Evolutionary conservation across 2,888 invertebrate genomes (phyloP).

Genomic region (Scotopteryx bipunctaria): DNA sequence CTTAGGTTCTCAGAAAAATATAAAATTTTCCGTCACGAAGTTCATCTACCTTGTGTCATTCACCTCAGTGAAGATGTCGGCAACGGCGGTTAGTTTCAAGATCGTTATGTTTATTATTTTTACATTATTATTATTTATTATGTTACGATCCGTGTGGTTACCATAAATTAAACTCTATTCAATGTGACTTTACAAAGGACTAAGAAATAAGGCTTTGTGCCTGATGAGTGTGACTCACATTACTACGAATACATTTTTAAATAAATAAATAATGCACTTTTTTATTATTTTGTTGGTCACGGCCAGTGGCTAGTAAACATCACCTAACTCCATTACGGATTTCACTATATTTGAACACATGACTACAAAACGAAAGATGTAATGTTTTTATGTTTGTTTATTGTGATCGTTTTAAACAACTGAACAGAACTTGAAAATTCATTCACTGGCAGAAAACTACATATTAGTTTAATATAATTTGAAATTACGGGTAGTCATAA

Average conservation of each 20-base stretch:
- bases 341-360: too few relatives aligned
- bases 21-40: constrained; percentile 8
- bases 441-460: too few relatives aligned
- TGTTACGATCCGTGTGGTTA: neutral
- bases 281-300: too few relatives aligned
- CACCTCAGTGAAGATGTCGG: constrained; percentile 3
- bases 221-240: too few relatives aligned
- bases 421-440: neutral
- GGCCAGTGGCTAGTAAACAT: too few relatives aligned
- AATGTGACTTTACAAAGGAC: neutral
- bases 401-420: neutral
- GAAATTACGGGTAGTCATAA: neutral
- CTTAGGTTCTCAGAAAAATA: neutral
- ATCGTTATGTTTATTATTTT: neutral
- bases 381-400: too few relatives aligned
- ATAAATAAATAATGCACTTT: too few relatives aligned
- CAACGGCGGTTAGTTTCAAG: constrained; percentile 1
- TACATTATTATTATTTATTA: neutral
- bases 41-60: constrained; percentile 16
- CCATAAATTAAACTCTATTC: neutral
- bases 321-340: too few relatives aligned
- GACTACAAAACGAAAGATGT: too few relatives aligned
- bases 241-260: too few relatives aligned
- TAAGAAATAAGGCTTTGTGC: too few relatives aligned
- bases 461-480: neutral